Conservation (phyloP, 2,888 invertebrate species). For the Arenicola marina region DNA sequence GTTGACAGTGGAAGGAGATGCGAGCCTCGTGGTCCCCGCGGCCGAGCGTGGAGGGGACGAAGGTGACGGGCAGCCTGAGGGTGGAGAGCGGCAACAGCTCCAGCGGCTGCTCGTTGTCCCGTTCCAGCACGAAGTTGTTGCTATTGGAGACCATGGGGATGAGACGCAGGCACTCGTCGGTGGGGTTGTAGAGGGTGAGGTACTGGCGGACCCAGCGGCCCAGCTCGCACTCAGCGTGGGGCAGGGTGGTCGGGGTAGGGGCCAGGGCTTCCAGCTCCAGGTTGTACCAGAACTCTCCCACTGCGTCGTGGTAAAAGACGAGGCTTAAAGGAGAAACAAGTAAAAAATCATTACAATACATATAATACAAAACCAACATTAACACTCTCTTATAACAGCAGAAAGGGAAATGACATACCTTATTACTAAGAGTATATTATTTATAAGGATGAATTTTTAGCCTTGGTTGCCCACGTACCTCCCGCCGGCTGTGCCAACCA, state of each 20-base stretch:
- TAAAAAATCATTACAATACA: too few species aligned
- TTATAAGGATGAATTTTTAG: neutral
- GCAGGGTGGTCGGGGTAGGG: constrained; percentile 51
- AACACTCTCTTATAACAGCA: too few species aligned
- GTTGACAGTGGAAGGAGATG: constrained; percentile 54
- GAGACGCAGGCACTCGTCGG: constrained; percentile 52
- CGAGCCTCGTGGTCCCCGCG: constrained; percentile 50
- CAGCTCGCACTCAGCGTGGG: constrained; percentile 58
- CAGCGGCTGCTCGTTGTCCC: constrained; percentile 48
- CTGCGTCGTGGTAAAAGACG: constrained; percentile 56
- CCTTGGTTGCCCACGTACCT: constrained; percentile 39
- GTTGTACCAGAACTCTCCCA: constrained; percentile 62
- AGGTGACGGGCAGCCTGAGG: constrained; percentile 50
- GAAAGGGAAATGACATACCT: too few species aligned
- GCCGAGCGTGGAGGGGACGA: constrained; percentile 59
- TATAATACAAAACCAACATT: too few species aligned
- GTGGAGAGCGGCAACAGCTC: constrained; percentile 41
- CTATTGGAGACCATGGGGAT: constrained; percentile 53
- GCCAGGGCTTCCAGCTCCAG: constrained; percentile 49
- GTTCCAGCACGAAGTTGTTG: constrained; percentile 57
- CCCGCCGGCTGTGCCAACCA: constrained; percentile 52
- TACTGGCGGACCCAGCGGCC: constrained; percentile 55
- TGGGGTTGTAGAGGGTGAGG: constrained; percentile 56
- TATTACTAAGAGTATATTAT: too few species aligned
- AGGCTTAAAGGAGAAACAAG: constrained; percentile 32